phyloP scores from a whole-genome alignment of 2,797 vertebrate species.

The Aratinga solstitialis region DNA sequence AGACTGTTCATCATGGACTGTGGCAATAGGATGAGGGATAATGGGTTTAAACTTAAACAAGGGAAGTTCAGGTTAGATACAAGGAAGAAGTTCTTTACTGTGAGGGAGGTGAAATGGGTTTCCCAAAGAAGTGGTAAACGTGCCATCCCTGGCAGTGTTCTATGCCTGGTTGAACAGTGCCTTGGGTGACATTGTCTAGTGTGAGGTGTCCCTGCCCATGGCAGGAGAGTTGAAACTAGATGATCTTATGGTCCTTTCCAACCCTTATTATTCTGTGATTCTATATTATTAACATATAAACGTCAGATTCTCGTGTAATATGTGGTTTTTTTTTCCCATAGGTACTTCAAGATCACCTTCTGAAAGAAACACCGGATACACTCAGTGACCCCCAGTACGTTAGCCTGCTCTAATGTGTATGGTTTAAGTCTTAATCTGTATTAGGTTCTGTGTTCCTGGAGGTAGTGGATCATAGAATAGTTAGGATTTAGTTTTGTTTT shows the following conservation, averaged over 20 bases:
- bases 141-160: not conserved
- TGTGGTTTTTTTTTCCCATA: not conserved
- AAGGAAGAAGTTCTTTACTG: not conserved
- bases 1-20: not conserved
- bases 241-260: not conserved
- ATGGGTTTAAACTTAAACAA: not conserved
- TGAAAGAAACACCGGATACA: constrained; percentile 93
- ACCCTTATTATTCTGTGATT: not conserved
- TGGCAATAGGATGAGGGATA: not conserved
- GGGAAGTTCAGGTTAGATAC: not conserved
- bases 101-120: not conserved
- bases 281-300: not conserved
- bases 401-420: not conserved
- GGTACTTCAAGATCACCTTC: constrained; percentile 92
- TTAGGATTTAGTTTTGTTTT: not conserved
- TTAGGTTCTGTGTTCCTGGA: not conserved
- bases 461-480: not conserved
- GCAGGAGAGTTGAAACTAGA: not conserved
- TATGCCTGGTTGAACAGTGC: not conserved
- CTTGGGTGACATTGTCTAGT: not conserved
- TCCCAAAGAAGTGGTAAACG: not conserved
- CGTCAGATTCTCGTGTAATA: not conserved
- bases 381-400: constrained; percentile 96
- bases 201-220: not conserved
- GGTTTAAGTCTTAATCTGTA: not conserved